phyloP scores from a whole-genome alignment of 2,797 vertebrate species.

The Pseudochirops cupreus region DNA sequence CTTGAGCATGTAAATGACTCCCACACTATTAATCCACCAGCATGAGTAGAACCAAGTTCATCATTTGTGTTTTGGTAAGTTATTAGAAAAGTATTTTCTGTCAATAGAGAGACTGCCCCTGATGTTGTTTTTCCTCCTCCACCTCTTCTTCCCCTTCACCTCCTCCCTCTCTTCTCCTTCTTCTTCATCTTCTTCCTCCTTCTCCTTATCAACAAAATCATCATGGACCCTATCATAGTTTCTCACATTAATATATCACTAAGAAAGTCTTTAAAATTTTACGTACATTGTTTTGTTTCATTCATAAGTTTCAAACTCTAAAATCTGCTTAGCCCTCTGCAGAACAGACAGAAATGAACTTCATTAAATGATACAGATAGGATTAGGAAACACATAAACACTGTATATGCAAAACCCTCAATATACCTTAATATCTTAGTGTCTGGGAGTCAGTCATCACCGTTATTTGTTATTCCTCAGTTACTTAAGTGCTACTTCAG shows the following conservation, averaged over 20 bases:
- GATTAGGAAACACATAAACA: slow-evolving; percentile 59
- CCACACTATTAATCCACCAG: slow-evolving; percentile 40
- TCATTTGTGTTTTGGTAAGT: slow-evolving; percentile 52
- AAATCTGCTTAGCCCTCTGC: slow-evolving; percentile 57
- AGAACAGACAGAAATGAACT: slow-evolving; percentile 69
- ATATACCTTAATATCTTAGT: background rate
- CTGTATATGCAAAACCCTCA: slow-evolving; percentile 54
- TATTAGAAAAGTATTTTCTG: background rate
- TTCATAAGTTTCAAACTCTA: slow-evolving; percentile 57
- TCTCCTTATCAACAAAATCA: background rate
- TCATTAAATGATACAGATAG: slow-evolving; percentile 67
- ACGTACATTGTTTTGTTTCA: background rate
- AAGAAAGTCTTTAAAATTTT: too few species aligned
- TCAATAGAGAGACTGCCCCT: slow-evolving; percentile 15
- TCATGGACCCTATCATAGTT: too few species aligned
- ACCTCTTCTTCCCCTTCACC: background rate
- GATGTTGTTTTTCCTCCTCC: background rate
- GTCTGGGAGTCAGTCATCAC: background rate
- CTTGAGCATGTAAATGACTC: slow-evolving; percentile 10
- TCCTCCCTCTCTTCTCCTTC: background rate
- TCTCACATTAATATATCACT: too few species aligned
- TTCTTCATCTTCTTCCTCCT: too few species aligned
- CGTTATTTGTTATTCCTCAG: slow-evolving; percentile 18
- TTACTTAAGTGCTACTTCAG: slow-evolving; percentile 38
- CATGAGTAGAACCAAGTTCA: slow-evolving; percentile 52